Evolutionary conservation across 2,888 invertebrate species (phyloP).

Genomic region (Aspidiotus destructor): DNA sequence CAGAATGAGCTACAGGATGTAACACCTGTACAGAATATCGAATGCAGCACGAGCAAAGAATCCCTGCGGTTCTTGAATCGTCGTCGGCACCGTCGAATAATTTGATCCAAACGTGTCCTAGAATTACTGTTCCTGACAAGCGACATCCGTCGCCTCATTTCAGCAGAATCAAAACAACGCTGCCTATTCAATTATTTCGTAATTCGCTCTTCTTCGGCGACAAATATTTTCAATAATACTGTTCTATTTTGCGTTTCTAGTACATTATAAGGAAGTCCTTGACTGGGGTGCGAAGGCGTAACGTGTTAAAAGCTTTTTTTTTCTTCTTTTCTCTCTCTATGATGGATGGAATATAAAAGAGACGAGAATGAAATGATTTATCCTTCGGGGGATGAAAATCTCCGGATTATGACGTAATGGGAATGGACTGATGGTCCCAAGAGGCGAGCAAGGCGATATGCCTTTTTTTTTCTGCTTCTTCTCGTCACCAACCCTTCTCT

Average conservation of each 20-base stretch:
- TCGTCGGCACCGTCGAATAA: too few species aligned
- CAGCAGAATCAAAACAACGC: background rate
- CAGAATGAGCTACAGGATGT: too few species aligned
- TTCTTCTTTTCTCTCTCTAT: conserved; percentile 13
- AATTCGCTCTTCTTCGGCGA: background rate
- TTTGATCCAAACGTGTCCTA: background rate
- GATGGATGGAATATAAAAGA: conserved; percentile 32
- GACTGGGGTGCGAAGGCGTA: conserved; percentile 20
- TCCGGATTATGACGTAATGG: conserved; percentile 32
- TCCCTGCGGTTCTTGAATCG: background rate
- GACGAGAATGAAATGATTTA: conserved; percentile 30
- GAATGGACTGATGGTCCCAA: conserved; percentile 32
- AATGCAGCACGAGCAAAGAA: background rate
- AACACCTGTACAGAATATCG: conserved; percentile 1
- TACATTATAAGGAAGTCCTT: background rate
- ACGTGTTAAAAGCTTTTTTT: conserved; percentile 29
- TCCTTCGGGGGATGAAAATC: conserved; percentile 30
- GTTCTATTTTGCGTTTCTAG: too few species aligned
- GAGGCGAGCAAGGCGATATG: conserved; percentile 26
- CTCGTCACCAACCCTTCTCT: conserved; percentile 18
- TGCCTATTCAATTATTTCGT: background rate
- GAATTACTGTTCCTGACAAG: background rate
- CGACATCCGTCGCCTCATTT: background rate
- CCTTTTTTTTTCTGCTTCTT: conserved; percentile 7
- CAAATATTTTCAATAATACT: background rate